Evolutionary conservation across 1,140 invertebrate genomes (phyloP).

Genomic region (Arctopsyche grandis): DNA sequence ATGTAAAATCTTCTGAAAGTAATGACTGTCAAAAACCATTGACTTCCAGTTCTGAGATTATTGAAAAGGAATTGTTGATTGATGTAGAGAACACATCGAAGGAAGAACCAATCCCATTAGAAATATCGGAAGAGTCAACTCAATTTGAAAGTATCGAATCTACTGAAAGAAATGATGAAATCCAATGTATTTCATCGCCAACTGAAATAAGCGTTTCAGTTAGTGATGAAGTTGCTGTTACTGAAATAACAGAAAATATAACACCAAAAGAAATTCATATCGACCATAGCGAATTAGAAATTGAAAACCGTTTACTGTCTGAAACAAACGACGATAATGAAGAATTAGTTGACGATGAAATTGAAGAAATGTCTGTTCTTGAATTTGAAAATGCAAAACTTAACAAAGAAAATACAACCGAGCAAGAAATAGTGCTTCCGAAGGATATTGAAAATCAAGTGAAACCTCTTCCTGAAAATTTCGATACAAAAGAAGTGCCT

Average conservation of each 20-base stretch:
- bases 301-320: neutral
- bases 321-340: neutral
- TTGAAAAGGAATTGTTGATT: too few species aligned
- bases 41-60: too few species aligned
- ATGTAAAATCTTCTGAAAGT: too few species aligned
- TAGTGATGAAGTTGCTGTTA: too few species aligned
- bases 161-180: neutral
- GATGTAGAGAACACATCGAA: too few species aligned
- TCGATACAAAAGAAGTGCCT: neutral
- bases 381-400: neutral
- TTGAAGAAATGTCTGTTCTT: conserved; percentile 5
- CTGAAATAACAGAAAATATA: too few species aligned
- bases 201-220: too few species aligned
- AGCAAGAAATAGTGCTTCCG: neutral
- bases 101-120: too few species aligned
- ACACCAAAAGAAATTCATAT: neutral
- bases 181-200: too few species aligned
- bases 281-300: neutral
- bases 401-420: neutral
- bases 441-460: neutral
- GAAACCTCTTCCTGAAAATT: neutral
- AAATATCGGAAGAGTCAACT: too few species aligned
- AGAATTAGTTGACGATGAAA: neutral
- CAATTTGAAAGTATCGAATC: too few species aligned
- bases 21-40: too few species aligned